Percentiles rank a stretch among this genome's conserved stretches.
Evolutionary conservation across 2,113 vertebrate species (phyloP).

Genomic region (Oryzias melastigma): DNA sequence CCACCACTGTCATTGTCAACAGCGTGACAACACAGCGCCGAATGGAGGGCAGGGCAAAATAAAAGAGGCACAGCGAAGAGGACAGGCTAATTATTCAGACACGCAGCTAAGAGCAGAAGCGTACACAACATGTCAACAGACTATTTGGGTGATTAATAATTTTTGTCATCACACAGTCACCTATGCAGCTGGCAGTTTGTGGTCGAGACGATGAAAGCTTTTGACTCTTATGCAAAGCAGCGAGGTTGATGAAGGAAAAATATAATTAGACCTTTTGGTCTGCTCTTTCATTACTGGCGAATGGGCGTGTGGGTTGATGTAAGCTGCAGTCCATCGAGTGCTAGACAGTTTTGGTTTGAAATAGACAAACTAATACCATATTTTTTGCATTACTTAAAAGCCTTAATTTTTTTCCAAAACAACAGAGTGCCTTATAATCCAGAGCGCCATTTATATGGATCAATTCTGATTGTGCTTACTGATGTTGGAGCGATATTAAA

Average conservation of each 20-base stretch:
- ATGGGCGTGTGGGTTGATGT: conserved; percentile 34
- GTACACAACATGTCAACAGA: conserved; percentile 64
- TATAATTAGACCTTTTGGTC: conserved; percentile 51
- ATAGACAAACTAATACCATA: not conserved
- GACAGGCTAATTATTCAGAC: conserved; percentile 73
- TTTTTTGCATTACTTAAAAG: no score
- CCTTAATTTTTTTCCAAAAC: no score
- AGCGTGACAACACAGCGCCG: conserved; percentile 51
- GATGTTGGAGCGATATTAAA: no score
- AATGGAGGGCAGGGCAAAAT: conserved; percentile 50
- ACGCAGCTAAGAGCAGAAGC: conserved; percentile 51
- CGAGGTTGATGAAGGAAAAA: conserved; percentile 46
- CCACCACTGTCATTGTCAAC: conserved; percentile 65
- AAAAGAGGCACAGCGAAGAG: conserved; percentile 58
- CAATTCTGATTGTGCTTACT: no score
- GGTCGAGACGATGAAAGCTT: conserved; percentile 41
- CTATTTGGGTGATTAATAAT: conserved; percentile 66
- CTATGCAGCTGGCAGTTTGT: conserved; percentile 43
- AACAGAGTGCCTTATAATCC: no score
- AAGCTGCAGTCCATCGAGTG: conserved; percentile 6
- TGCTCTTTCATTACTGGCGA: conserved; percentile 33
- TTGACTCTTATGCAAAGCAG: conserved; percentile 51
- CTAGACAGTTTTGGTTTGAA: conserved; percentile 41
- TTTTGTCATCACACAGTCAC: conserved; percentile 57
- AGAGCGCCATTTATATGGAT: no score